Base-by-base conservation (phyloP, 2,888 invertebrate genomes). In the Lepidochrysops patricia region DNA sequence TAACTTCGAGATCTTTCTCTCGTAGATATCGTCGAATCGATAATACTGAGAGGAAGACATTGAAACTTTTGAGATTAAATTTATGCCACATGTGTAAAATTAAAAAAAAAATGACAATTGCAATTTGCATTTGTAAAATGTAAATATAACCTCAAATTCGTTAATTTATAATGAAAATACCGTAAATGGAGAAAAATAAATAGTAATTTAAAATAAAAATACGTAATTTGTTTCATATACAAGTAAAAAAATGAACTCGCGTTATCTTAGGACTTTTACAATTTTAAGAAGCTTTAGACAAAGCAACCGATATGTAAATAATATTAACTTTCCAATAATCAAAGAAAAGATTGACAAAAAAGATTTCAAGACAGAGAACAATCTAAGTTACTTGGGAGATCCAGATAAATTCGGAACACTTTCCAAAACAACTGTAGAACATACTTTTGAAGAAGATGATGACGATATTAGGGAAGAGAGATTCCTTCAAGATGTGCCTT, bases 391-490 rank as follows among this genome's bases (percentile, higher is more conserved):
- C 68, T 64, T 76, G 37, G 84, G 82, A 66, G 91, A 93, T 73
- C 91, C 92, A 23, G 92, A 93, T 71, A 80, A 70, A 13, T 93
- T 93, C 73, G 93, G 93, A 12, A 83, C 82, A 13, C 73, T 89
- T 52, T 76, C 82, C 26, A 72, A 71, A 35, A 73, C 69, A 64
- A 64, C 62, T 5, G 58, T 32, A 34, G 67, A 72, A 34, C 65
- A 71, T 69, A 81, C 77, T 13, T 68, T 74, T 32, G 66, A 82
- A 61, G 75, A 80, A 66, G 90, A 92, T 67, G 89, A 90, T 70
- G 92, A 88, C 54, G 94, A 94, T 75, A 68, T 89, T 29, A 79
- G 82, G 67, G 94, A 94, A 76, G 90, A 93, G 64, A 82, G 91
- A 54, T 91, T 83, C 72, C 72, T 90, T 59, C 79, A 90, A 67